phyloP scores from a whole-genome alignment of 2,888 invertebrate genomes.

The Cataglyphis altisquamis region DNA sequence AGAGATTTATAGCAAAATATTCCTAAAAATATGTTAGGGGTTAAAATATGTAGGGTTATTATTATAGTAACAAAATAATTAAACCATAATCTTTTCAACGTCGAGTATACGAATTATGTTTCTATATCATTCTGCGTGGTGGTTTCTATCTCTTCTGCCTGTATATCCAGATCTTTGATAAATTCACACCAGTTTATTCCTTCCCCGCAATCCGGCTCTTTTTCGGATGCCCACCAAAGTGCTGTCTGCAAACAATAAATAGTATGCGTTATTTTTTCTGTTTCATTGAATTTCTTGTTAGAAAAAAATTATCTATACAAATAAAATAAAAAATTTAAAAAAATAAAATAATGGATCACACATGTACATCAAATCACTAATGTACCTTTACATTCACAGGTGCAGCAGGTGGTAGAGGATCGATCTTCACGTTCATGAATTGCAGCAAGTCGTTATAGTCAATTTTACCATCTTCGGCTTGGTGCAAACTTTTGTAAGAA shows the following conservation, averaged over 20 bases:
- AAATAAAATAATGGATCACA: neutral
- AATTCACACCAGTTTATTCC: conserved; percentile 87
- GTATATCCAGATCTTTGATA: conserved; percentile 86
- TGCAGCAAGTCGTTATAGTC: conserved; percentile 90
- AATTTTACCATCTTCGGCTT: conserved; percentile 89
- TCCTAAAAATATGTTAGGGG: neutral
- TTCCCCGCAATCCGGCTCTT: conserved; percentile 84
- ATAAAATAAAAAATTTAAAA: neutral
- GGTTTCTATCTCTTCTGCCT: conserved; percentile 77
- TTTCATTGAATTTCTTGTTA: neutral
- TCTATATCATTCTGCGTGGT: neutral
- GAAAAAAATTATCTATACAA: neutral
- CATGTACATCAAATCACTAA: neutral
- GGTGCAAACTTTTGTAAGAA: conserved; percentile 87
- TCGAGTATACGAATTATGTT: neutral
- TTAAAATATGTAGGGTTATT: neutral
- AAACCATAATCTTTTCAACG: neutral
- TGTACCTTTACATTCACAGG: conserved; percentile 87
- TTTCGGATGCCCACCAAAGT: conserved; percentile 86
- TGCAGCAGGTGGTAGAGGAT: conserved; percentile 86
- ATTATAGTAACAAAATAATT: neutral
- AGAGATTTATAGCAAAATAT: neutral
- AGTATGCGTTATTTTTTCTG: neutral
- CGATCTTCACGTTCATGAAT: conserved; percentile 90
- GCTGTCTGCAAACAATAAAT: conserved; percentile 81